phyloP scores from a whole-genome alignment of 2,888 invertebrate genomes.

The Polymixis flavicincta region DNA sequence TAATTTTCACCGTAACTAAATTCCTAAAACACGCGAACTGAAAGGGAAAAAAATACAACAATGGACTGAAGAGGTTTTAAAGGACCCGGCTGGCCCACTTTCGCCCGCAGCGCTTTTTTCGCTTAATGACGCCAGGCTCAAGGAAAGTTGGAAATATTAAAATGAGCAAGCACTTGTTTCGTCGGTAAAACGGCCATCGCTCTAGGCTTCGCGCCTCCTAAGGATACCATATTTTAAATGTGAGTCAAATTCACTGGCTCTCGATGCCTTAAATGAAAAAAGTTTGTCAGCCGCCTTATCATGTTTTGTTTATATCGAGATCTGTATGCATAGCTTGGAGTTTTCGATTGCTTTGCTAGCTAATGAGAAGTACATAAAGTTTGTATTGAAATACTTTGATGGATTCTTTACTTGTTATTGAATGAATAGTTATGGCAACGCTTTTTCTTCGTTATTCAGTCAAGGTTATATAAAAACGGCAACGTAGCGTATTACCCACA shows the following conservation, averaged over 20 bases:
- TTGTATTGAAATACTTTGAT: conserved; percentile 18
- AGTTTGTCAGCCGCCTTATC: conserved; percentile 61
- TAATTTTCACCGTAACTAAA: conserved; percentile 61
- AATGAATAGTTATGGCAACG: neutral
- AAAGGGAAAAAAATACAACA: conserved; percentile 83
- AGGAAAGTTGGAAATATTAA: conserved; percentile 89
- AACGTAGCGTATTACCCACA: too few relatives aligned
- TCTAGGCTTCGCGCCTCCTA: conserved; percentile 83
- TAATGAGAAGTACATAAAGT: conserved; percentile 36
- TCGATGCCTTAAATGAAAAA: conserved; percentile 70
- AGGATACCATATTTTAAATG: conserved; percentile 66
- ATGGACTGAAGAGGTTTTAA: conserved; percentile 83
- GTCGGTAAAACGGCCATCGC: conserved; percentile 84
- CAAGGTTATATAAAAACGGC: too few relatives aligned
- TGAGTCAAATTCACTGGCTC: conserved; percentile 56
- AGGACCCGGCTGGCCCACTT: conserved; percentile 85
- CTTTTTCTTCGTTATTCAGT: too few relatives aligned
- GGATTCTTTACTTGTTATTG: conserved; percentile 10
- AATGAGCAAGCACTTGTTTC: conserved; percentile 90
- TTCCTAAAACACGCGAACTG: conserved; percentile 63
- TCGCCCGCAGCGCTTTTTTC: conserved; percentile 82
- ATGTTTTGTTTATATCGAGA: conserved; percentile 52
- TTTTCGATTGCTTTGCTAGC: conserved; percentile 46
- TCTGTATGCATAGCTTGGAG: conserved; percentile 43
- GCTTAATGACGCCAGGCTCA: conserved; percentile 85